Evolutionary conservation across 2,888 invertebrate species (phyloP), one percentile per base, ranked within the genome.

Genomic region (Physocephala rufipes): DNA sequence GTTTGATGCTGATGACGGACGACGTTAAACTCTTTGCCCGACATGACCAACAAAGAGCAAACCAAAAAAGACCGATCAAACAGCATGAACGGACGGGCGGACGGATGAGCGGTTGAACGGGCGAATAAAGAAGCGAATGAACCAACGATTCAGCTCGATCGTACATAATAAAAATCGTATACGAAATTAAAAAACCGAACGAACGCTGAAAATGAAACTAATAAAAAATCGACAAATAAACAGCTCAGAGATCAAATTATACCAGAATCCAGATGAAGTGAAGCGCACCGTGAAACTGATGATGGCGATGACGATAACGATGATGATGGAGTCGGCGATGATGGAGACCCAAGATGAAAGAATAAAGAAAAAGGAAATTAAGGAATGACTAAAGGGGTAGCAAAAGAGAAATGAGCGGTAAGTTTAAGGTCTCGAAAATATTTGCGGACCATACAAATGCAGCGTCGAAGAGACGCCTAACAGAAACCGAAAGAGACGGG

Each of bases 361-460:
- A 36, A 36, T 36, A 36, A 7, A 7, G 5, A 36, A 36, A 9
- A 36, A 36, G 36, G 36, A 9, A n/a, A n/a, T n/a, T n/a, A n/a
- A n/a, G n/a, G n/a, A n/a, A n/a, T n/a, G n/a, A n/a, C n/a, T n/a
- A n/a, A n/a, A n/a, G n/a, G n/a, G n/a, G n/a, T n/a, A n/a, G 36
- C 36, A 9, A 36, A 36, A 9, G 19, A 43, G 63, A 24, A 43
- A 19, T 24, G 49, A 65, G 43, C 19, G 26, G 68, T 51, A 72
- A 72, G 72, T 69, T 69, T 68, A 72, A 68, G 72, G 69, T 69
- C 72, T 68, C 69, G 59, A 59, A 72, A 55, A 71, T 67, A 15
- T 47, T 43, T 26, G 59, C 61, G 61, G 30, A 47, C 47, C 51
- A 51, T 24, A 67, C 67, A 61, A 13, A 67, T 43, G 45, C 47